Evolutionary conservation across 2,797 vertebrate species (phyloP).

Genomic region (Characodon lateralis): DNA sequence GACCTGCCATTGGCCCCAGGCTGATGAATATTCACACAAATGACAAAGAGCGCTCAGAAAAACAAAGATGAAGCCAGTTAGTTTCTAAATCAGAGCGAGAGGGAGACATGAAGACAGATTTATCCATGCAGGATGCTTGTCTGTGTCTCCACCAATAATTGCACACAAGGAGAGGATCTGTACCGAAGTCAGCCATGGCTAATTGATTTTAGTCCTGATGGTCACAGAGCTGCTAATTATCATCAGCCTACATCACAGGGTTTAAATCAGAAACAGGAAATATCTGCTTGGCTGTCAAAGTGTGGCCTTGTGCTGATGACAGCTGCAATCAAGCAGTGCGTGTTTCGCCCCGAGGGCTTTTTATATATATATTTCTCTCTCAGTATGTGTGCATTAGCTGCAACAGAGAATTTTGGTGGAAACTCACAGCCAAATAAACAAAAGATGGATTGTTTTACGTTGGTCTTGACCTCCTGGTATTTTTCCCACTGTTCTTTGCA

Average conservation of each 20-base stretch:
- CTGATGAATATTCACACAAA: constrained; percentile 80
- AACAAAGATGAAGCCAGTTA: constrained; percentile 70
- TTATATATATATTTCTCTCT: constrained; percentile 19
- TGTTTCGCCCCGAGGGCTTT: constrained; percentile 7
- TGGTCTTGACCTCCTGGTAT: constrained; percentile 41
- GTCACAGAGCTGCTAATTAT: constrained; percentile 33
- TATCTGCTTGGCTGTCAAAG: constrained; percentile 35
- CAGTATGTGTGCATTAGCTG: constrained; percentile 22
- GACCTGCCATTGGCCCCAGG: constrained; percentile 45
- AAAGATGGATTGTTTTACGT: constrained; percentile 61
- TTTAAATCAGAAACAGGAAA: constrained; percentile 45
- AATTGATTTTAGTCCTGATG: constrained; percentile 42
- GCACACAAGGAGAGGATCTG: constrained; percentile 14
- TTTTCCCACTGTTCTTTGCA: constrained; percentile 48
- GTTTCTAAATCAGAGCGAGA: constrained; percentile 20
- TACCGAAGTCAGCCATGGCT: constrained; percentile 10
- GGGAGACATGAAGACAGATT: constrained; percentile 10
- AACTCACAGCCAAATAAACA: constrained; percentile 47
- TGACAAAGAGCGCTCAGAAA: constrained; percentile 64
- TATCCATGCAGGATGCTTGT: constrained; percentile 7
- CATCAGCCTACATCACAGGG: constrained; percentile 25
- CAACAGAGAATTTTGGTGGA: constrained; percentile 49
- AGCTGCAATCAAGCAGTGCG: not conserved
- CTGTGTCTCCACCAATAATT: constrained; percentile 24
- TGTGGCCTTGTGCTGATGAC: constrained; percentile 13